Evolutionary conservation across 2,888 invertebrate genomes (phyloP), one percentile per base, ranked within the genome.

Genomic region (Drosophila basisetae): DNA sequence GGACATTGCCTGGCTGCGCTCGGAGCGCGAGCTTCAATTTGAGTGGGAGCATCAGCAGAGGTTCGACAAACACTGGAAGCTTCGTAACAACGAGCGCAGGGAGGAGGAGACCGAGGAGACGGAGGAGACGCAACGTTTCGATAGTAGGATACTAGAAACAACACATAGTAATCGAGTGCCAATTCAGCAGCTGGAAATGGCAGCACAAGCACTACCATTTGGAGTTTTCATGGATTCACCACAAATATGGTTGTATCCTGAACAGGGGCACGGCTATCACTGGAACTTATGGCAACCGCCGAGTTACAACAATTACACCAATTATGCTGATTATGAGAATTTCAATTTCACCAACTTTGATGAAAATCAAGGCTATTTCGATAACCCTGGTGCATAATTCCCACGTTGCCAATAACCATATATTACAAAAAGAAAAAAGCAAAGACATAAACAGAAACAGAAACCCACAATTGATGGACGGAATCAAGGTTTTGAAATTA

Each of bases 221-320:
- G n/a, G 4, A 41, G 1, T 9, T 6, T n/a, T 18, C 39, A 39
- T 9, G 39, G 1, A 0, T 41, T 4, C 4, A n/a, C n/a, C 41
- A n/a, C 41, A n/a, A 41, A 5, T 5, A 0, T 41, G 4, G 41
- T 0, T 11, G 11, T 2, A 11, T 41, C 1, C 11, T 5, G 41
- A 2, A 41, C 10, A 4, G 4, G 10, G 0, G 2, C 2, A n/a
- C 1, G n/a, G 4, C 41, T 4, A 10, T 41, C 1, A 41, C 2
- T 10, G n/a, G n/a, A 11, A 11, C n/a, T 11, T 41, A 11, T 5
- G 5, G 5, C 4, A 41, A 11, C 41, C 11, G 41, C n/a, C 4
- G 3, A 5, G 10, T 11, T 2, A 2, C 41, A 41, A 5, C 41
- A 11, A 41, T 18, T 39, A 3, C 39, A 9, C 3, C 18, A 9